phyloP scores from a whole-genome alignment of 2,113 vertebrate species.

The Lampris incognitus region DNA sequence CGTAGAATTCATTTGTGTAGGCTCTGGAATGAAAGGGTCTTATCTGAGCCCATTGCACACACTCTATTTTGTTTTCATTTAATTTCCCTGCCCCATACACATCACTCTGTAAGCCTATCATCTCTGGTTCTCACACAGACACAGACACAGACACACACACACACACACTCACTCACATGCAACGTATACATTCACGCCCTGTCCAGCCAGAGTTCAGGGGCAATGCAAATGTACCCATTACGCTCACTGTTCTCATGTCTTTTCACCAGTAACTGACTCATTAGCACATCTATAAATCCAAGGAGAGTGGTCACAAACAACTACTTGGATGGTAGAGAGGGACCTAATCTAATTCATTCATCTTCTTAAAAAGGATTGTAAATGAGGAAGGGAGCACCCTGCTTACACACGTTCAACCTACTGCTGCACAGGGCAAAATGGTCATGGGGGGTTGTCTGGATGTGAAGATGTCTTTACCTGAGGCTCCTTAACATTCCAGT shows the following conservation, averaged over 20 bases:
- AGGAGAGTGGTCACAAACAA: slow-evolving; percentile 51
- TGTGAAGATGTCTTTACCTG: background rate
- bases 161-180: background rate
- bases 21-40: background rate
- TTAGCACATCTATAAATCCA: slow-evolving; percentile 63
- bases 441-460: background rate
- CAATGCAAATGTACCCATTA: slow-evolving; percentile 59
- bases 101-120: too few relatives aligned
- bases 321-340: slow-evolving; percentile 33
- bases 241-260: slow-evolving; percentile 39
- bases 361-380: slow-evolving; percentile 55
- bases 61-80: background rate
- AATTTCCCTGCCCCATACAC: background rate
- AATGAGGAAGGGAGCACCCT: background rate
- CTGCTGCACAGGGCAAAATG: background rate
- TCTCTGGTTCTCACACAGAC: too few relatives aligned
- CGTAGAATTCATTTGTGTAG: too few relatives aligned
- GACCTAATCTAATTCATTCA: slow-evolving; percentile 47
- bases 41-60: background rate
- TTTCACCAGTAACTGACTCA: slow-evolving; percentile 53
- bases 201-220: slow-evolving; percentile 31
- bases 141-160: too few relatives aligned
- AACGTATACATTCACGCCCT: slow-evolving; percentile 22
- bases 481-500: background rate
- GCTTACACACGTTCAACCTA: slow-evolving; percentile 12